A percentile compares a stretch with the other conserved stretches of the same genome.
phyloP scores from a whole-genome alignment of 2,888 invertebrate genomes.

The Trilocha varians region DNA sequence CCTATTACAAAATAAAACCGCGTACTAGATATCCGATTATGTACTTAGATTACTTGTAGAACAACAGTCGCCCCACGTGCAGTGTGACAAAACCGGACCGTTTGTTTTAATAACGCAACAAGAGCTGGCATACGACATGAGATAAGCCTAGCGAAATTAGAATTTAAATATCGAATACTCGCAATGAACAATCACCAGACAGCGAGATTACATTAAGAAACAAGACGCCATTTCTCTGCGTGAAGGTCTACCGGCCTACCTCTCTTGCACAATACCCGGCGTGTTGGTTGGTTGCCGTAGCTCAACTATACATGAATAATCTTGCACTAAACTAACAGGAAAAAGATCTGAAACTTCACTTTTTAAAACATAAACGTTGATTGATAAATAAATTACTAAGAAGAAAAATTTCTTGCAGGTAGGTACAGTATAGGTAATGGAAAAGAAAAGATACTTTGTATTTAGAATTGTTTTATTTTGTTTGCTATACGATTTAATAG shows the following conservation, averaged over 20 bases:
- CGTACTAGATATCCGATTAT: background rate
- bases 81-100: conserved; percentile 11
- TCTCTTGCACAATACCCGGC: conserved; percentile 48
- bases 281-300: conserved; percentile 5
- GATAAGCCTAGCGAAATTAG: conserved; percentile 28
- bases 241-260: conserved; percentile 56
- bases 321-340: background rate
- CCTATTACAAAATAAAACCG: too few relatives aligned
- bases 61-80: background rate
- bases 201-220: conserved; percentile 54
- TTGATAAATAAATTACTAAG: too few relatives aligned
- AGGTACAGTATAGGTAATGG: too few relatives aligned
- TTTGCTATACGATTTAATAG: too few relatives aligned
- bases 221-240: conserved; percentile 56
- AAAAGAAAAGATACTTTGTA: too few relatives aligned
- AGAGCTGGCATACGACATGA: conserved; percentile 13
- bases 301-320: too few relatives aligned
- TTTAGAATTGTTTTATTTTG: too few relatives aligned
- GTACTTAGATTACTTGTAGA: background rate
- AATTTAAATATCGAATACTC: conserved; percentile 32
- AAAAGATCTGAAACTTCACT: too few relatives aligned
- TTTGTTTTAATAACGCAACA: conserved; percentile 20
- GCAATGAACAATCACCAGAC: conserved; percentile 44
- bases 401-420: too few relatives aligned
- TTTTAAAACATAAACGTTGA: too few relatives aligned